Evolutionary conservation across 2,113 vertebrate species (phyloP), one percentile per base, ranked within the genome.

Genomic region (Pycnonotus jocosus): DNA sequence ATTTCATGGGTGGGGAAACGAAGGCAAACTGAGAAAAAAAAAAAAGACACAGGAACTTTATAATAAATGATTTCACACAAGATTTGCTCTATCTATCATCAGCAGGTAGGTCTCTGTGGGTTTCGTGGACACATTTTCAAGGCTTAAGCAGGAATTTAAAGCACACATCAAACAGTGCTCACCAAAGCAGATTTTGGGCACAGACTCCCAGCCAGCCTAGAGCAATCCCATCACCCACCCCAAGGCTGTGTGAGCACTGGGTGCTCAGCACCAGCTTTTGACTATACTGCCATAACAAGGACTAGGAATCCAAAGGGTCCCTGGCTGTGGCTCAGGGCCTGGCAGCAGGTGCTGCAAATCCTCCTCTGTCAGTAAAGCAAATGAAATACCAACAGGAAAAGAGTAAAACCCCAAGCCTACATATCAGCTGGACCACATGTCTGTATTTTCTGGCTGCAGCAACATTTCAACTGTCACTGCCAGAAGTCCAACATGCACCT

Each of bases 1-100:
- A 94, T 93, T 92, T 88, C 88, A 92, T 33, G 72, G 79, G 82
- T 84, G 82, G 76, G 45, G 85, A 94, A 96, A 86, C 0, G 44
- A 92, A 90, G 69, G 72, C 69, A 83, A 92, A 83, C 10, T 5
- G 85, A 69, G 47, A 23, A 74, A 87, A 83, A 83, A n/a, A 83
- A 84, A 86, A 80, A 81, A 50, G 18, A 47, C 19, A 15, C 5
- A 40, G 60, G 65, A 82, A 70, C 35, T 66, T 80, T 11, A 23
- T 22, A 69, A 78, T 38, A 65, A 78, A 94, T 47, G 1, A 47
- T 91, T 95, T 87, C 81, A 58, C 50, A 40, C n/a, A 11, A 70
- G 72, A 69, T 2, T 37, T 70, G 35, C 65, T 91, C 81, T 1
- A 1, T 44, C 61, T 72, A 7, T 38, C 69, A 10, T 76, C 60